These are phyloP conservation scores for Spodoptera exigua DNA, from an alignment of 2,888 invertebrate genomes.

Conservation along the genomic window DNA sequence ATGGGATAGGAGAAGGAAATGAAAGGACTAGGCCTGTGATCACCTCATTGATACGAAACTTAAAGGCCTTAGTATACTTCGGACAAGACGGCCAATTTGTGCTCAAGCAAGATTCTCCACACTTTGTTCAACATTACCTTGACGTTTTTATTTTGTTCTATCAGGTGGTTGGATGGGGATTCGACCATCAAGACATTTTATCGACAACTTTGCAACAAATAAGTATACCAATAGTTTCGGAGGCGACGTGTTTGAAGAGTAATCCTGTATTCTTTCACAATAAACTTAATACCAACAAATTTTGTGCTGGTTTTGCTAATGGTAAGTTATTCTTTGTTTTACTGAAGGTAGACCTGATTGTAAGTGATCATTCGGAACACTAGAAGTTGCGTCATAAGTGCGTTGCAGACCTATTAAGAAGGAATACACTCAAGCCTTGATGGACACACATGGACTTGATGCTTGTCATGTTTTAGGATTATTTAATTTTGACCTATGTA, in stretches of 20 bases:
- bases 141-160: slow-evolving; percentile 17
- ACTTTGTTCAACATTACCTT: background rate
- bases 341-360: background rate
- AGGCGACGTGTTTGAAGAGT: slow-evolving; percentile 66
- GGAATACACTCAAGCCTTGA: no score
- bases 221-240: slow-evolving; percentile 68
- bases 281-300: slow-evolving; percentile 61
- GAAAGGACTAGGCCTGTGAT: no score
- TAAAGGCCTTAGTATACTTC: no score
- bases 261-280: slow-evolving; percentile 65
- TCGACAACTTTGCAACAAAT: slow-evolving; percentile 64
- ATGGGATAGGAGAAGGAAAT: no score
- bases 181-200: slow-evolving; percentile 64
- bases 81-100: no score
- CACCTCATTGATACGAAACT: no score
- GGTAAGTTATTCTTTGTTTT: slow-evolving; percentile 52
- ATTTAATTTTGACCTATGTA: no score
- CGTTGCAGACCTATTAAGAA: no score
- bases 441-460: no score
- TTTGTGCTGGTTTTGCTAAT: slow-evolving; percentile 71
- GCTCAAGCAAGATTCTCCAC: background rate
- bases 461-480: no score
- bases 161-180: slow-evolving; percentile 78
- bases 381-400: no score
- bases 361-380: background rate